phyloP scores from a whole-genome alignment of 2,888 invertebrate genomes.

The Pedicia rivosa region DNA sequence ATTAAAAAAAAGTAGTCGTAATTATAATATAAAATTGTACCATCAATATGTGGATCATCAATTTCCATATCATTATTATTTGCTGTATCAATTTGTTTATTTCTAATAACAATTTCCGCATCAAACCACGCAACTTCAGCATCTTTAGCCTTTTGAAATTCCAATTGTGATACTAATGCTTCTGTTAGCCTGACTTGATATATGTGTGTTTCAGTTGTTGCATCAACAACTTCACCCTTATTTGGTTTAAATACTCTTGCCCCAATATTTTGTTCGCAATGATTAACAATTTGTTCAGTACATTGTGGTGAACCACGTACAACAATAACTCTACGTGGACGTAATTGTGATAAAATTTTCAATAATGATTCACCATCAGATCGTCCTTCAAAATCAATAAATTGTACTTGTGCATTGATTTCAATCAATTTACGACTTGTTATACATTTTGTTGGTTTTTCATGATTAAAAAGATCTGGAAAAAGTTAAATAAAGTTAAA shows the following conservation, averaged over 20 bases:
- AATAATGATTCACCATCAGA: conserved; percentile 72
- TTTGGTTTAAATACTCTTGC: conserved; percentile 69
- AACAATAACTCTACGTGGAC: conserved; percentile 65
- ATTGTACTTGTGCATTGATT: conserved; percentile 74
- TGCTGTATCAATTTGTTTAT: conserved; percentile 39
- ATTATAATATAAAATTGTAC: too few species aligned
- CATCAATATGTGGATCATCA: conserved; percentile 1
- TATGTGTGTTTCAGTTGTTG: conserved; percentile 94
- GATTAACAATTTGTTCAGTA: conserved; percentile 48
- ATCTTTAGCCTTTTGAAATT: conserved; percentile 72
- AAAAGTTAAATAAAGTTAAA: background rate
- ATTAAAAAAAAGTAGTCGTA: too few species aligned
- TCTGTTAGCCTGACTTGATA: conserved; percentile 93
- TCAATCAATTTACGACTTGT: conserved; percentile 54
- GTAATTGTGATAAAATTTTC: conserved; percentile 64
- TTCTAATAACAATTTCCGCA: conserved; percentile 50
- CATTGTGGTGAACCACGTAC: conserved; percentile 57
- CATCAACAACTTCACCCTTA: conserved; percentile 76
- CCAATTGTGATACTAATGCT: conserved; percentile 70
- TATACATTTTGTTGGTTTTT: conserved; percentile 85
- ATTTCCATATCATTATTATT: conserved; percentile 19
- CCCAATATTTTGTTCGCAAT: conserved; percentile 50
- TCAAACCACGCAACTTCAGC: conserved; percentile 95
- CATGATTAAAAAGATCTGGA: too few species aligned
- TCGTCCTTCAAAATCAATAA: conserved; percentile 94